Conservation (phyloP, 2,888 invertebrate genomes). For the Polia nebulosa region DNA sequence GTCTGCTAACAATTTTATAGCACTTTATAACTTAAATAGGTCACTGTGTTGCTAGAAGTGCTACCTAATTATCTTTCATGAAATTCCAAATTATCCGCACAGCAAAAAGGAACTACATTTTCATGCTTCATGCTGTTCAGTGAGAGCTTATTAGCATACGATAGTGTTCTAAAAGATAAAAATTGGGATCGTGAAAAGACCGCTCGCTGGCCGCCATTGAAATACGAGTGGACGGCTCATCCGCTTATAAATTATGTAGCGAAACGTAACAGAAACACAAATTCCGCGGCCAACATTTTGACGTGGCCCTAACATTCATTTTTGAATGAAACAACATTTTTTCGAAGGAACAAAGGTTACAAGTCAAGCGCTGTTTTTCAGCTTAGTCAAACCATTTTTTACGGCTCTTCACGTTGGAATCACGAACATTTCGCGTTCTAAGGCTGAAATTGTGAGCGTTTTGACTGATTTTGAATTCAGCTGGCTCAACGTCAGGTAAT, state of each 20-base stretch:
- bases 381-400: conserved; percentile 54
- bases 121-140: conserved; percentile 70
- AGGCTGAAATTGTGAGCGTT: conserved; percentile 48
- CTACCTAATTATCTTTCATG: conserved; percentile 52
- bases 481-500: conserved; percentile 61
- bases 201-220: conserved; percentile 75
- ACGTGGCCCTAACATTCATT: conserved; percentile 64
- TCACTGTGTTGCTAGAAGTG: conserved; percentile 13
- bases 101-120: conserved; percentile 61
- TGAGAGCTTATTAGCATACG: conserved; percentile 83
- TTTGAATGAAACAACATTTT: conserved; percentile 61
- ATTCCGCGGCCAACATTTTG: conserved; percentile 70
- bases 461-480: conserved; percentile 63
- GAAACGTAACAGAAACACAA: conserved; percentile 75
- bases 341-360: conserved; percentile 51
- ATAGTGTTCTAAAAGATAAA: conserved; percentile 80
- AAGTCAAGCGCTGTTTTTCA: conserved; percentile 54
- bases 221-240: conserved; percentile 79
- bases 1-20: conserved; percentile 35
- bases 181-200: conserved; percentile 78
- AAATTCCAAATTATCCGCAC: conserved; percentile 41
- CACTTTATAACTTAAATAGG: conserved; percentile 28
- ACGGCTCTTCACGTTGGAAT: conserved; percentile 38
- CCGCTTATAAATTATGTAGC: conserved; percentile 83
- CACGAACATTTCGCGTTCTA: conserved; percentile 39